Evolutionary conservation across 2,113 vertebrate genomes (phyloP).

Genomic region (Mesocricetus auratus): DNA sequence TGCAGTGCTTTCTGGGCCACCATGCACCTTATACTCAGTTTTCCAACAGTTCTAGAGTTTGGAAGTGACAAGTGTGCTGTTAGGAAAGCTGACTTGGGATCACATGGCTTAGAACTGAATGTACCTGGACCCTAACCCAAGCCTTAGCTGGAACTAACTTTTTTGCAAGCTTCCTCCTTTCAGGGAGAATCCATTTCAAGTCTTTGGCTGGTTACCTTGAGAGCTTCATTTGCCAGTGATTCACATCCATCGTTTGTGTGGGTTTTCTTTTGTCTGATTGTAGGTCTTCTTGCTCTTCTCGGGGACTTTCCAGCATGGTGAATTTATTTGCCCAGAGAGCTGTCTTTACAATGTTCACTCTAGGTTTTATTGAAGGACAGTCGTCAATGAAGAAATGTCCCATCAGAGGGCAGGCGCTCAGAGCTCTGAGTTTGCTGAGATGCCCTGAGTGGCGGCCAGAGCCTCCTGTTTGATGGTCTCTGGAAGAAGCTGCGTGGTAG

Average conservation of each 20-base stretch:
- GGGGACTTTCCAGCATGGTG: background rate
- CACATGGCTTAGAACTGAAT: background rate
- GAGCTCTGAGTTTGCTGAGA: background rate
- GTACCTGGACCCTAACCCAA: background rate
- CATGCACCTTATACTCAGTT: rapidly evolving
- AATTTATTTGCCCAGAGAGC: background rate
- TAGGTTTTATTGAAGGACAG: background rate
- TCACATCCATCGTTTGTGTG: background rate
- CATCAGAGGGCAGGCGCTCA: background rate
- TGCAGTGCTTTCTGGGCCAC: background rate
- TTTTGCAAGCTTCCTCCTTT: background rate
- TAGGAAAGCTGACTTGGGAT: background rate
- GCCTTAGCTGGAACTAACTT: background rate
- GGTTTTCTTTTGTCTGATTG: background rate
- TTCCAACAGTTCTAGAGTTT: background rate
- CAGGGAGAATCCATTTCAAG: background rate
- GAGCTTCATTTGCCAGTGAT: slow-evolving; percentile 24
- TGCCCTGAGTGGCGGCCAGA: background rate
- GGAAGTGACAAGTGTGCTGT: background rate
- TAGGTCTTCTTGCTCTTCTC: background rate
- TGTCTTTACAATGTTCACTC: background rate
- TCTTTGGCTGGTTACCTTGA: background rate
- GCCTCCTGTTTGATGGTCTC: background rate
- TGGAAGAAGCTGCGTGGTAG: background rate
- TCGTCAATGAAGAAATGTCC: background rate